Base-by-base conservation (phyloP, 2,113 vertebrate species). In the Corapipo altera region DNA sequence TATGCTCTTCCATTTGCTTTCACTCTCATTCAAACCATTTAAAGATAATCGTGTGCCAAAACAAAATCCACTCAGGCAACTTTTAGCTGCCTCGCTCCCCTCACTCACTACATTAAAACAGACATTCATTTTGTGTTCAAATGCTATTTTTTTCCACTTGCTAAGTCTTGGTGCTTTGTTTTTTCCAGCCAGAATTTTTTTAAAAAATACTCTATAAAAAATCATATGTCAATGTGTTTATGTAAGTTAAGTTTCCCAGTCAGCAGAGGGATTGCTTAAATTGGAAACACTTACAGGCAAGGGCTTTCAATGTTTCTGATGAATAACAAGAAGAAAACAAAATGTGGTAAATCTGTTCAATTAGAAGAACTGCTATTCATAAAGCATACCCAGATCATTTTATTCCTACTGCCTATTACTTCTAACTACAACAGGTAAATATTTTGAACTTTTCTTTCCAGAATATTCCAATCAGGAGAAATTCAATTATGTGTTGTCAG, bases 391-490 rank as follows among this genome's bases (percentile, higher is more conserved):
- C 57, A 57, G 48, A 71, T 94, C 8, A 9, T 80, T 90, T 92
- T 37, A 76, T 80, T 79, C 64, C 64, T 85, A 20, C 30, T 69
- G 55, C 23, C 2, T 22, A 58, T 79, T 85, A 77, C 85, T 88
- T 96, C 52, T 35, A 81, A 54, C 79, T 75, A 23, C 26, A 84
- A 13, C 84, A 93, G 85, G 83, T 86, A 92, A 88, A 91, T 93
- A 96, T 93, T 95, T 95, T 94, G 44, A 77, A 88, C 52, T 58
- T 91, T 73, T 51, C 66, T 89, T 89, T 88, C 55, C 72, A 85
- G 82, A 94, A 64, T 62, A 82, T 85, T 91, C 75, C 33, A 37
- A 6, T 12, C 3, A 2, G 65, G 51, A 80, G 51, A 89, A 83
- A 92, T 37, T 87, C 35, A 66, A 0, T 62, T 18, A 22, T 11